Conservation (phyloP, 2,888 invertebrate species). For the Amphipoea lucens region DNA sequence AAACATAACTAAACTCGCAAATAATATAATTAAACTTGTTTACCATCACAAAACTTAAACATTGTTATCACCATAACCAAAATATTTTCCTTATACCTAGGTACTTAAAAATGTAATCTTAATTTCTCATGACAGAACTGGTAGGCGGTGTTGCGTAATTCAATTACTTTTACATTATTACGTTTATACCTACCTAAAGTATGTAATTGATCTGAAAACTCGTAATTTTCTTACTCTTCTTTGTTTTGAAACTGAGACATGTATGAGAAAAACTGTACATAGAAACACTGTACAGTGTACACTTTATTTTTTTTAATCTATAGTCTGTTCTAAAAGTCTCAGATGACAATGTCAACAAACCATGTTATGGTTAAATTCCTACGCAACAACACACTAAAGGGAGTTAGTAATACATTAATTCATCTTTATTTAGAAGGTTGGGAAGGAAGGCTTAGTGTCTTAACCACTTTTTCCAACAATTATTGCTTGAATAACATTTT, state of each 20-base stretch:
- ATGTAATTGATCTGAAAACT: background rate
- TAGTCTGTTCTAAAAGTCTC: background rate
- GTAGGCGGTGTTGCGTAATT: background rate
- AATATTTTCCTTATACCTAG: conserved; percentile 1
- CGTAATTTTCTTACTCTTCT: background rate
- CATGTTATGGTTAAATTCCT: background rate
- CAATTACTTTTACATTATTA: background rate
- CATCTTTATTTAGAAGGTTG: background rate
- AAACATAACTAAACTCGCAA: background rate
- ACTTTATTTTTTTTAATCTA: background rate
- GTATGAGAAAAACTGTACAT: no score
- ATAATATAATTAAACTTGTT: background rate
- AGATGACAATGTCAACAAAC: background rate
- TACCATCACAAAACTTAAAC: conserved; percentile 6
- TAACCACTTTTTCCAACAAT: background rate
- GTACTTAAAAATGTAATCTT: conserved; percentile 8
- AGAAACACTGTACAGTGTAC: background rate
- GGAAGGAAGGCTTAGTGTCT: background rate
- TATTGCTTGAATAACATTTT: background rate
- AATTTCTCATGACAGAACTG: background rate
- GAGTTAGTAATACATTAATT: background rate
- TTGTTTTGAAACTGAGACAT: background rate
- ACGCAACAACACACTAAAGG: background rate
- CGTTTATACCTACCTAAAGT: background rate
- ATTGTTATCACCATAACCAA: conserved; percentile 9